Percentiles rank a stretch among this genome's conserved stretches.
These are phyloP conservation scores for Actias luna DNA, from an alignment of 2,888 invertebrate genomes.

Conservation along the genomic window DNA sequence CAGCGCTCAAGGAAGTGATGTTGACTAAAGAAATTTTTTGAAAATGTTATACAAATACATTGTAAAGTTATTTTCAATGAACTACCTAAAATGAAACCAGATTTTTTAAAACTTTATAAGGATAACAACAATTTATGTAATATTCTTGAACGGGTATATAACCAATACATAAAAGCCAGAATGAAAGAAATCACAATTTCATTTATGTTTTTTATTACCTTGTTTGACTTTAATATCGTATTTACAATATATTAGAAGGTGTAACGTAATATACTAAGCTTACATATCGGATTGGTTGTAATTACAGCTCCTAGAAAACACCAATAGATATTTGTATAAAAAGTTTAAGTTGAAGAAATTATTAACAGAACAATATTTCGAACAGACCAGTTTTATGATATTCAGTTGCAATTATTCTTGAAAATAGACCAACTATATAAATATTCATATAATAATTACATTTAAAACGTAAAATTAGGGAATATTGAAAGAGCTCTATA, in stretches of 20 bases:
- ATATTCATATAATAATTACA: too few species aligned
- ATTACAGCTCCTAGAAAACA: not conserved
- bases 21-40: constrained; percentile 16
- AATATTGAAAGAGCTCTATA: too few species aligned
- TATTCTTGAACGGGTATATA: not conserved
- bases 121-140: not conserved
- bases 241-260: too few species aligned
- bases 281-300: not conserved
- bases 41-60: constrained; percentile 14
- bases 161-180: not conserved
- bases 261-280: too few species aligned
- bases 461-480: too few species aligned
- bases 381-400: not conserved
- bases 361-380: not conserved
- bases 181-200: not conserved
- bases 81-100: not conserved
- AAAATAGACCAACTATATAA: too few species aligned
- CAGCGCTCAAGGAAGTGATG: constrained; percentile 14
- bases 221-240: too few species aligned
- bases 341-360: not conserved
- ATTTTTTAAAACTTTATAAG: not conserved
- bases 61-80: constrained; percentile 1
- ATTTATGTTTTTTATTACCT: not conserved
- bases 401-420: not conserved
- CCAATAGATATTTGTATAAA: not conserved